Evolutionary conservation across 23 tunicate genomes (phyloP), one percentile per base, ranked within the genome.

Genomic region (Trididemnum miniatum): DNA sequence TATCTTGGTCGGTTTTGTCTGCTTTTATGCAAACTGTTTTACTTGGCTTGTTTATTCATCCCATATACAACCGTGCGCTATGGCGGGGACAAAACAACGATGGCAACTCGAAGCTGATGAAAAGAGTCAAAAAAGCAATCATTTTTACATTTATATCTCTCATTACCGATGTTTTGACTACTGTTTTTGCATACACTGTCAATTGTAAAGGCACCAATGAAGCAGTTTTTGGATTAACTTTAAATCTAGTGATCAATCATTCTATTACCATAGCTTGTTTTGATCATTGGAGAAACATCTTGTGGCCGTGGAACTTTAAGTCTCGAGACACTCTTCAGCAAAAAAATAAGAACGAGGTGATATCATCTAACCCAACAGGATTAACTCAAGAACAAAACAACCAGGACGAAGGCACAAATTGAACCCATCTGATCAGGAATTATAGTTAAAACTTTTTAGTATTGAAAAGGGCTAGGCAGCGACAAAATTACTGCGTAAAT

Each of bases 221-320:
- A 35, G 23, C 31, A 9, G 22, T 73, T 73, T 9, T 37, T 1
- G 32, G 35, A 22, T 86, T 78, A 57, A 78, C 59, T 60, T 2
- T 89, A 23, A 83, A 83, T 60, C 67, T 89, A 23, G n/a, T 44
- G n/a, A 51, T 89, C 9, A 89, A 89, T 35, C 81, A 84, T 9
- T 52, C 71, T 12, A 77, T 59, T 24, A 89, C 83, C 7, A 59
- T 89, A 22, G 84, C 73, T 22, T 89, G 88, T 59, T 89, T 81
- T 51, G 94, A 89, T 65, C 50, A 89, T 62, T 89, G 94, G 94
- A 71, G 51, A 36, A 27, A 12, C 26, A 78, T 89, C 76, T 31
- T 89, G 0, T 69, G 33, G 62, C 94, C 94, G 0, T 89, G 94
- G 90, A 33, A 33, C 37, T 62, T 24, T 5, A 44, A 44, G 54